These are phyloP conservation scores for Prunella strophiata DNA, from an alignment of 2,797 vertebrate species.

Conservation along the genomic window DNA sequence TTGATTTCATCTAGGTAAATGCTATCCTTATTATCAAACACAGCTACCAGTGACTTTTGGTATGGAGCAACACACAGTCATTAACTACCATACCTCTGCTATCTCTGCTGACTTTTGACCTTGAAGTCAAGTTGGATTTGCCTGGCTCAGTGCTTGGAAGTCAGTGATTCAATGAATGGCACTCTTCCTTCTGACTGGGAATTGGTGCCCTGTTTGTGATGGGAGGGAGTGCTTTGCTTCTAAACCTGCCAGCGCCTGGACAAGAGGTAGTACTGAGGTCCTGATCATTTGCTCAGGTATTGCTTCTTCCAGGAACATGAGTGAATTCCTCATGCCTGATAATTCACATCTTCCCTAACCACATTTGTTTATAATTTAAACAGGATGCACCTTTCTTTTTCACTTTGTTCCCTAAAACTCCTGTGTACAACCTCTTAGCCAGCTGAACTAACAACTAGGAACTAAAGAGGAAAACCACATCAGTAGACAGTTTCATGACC, in stretches of 20 bases:
- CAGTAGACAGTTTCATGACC: background rate
- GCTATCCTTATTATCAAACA: background rate
- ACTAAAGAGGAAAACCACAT: background rate
- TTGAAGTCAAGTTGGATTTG: background rate
- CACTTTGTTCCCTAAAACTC: background rate
- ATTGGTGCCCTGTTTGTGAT: background rate
- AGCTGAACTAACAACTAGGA: background rate
- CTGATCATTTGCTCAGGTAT: background rate
- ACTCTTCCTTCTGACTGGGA: background rate
- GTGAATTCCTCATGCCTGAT: background rate
- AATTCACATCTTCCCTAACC: background rate
- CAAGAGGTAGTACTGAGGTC: background rate
- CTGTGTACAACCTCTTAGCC: background rate
- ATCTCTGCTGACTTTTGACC: background rate
- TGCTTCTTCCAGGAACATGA: background rate
- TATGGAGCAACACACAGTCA: background rate
- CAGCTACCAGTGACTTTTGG: background rate
- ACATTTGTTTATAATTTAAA: background rate
- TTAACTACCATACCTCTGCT: background rate
- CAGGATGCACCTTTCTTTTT: background rate
- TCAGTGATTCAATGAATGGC: background rate
- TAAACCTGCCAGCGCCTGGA: background rate
- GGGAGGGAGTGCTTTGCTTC: background rate
- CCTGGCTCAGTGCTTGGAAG: background rate
- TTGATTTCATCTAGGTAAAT: background rate